Base-by-base conservation (phyloP, 2,797 vertebrate species). In the Acanthopagrus latus region DNA sequence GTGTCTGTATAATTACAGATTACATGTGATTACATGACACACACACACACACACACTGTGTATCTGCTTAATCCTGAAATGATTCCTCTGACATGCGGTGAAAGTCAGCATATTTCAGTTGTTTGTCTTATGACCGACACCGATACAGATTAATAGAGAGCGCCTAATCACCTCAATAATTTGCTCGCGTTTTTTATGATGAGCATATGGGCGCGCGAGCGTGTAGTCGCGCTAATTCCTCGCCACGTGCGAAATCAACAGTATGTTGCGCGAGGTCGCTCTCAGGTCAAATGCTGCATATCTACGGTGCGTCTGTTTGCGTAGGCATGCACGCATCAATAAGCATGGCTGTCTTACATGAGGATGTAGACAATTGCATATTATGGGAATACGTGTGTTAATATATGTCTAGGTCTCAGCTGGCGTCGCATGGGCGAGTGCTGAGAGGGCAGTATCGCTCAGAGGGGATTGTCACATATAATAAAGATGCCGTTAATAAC, bases 1-100 rank as follows among this genome's bases (percentile, higher is more conserved):
- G 78, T 70, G 75, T 88, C 55, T 29, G 21, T 89, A 85, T 91
- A 85, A 91, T 91, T 77, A 74, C 87, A 89, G 92, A 92, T 93
- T 91, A 90, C 78, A 87, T 69, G 74, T 60, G 88, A 91, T 91
- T 92, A 92, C 52, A 76, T 54, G 67, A 63, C 59, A 59, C 71
- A 73, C 77, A 72, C 23, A 75, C 48, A 71, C 75, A 81, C 76
- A 69, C 23, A 73, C 13, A 64, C 71, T 57, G 66, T 78, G 78
- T 46, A 44, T 74, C 54, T 23, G 16, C 69, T 11, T 89, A 89
- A 89, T 86, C 83, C 80, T 3, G 11, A 62, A 51, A 75, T 82
- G 54, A 80, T 86, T 86, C 48, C 47, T 50, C 59, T 64, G 58
- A 67, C 78, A 78, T 77, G 78, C 68, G 70, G 50, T 75, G 74